Evolutionary conservation across 2,888 invertebrate species (phyloP), one percentile per base, ranked within the genome.

Genomic region (Temnothorax ravouxi): DNA sequence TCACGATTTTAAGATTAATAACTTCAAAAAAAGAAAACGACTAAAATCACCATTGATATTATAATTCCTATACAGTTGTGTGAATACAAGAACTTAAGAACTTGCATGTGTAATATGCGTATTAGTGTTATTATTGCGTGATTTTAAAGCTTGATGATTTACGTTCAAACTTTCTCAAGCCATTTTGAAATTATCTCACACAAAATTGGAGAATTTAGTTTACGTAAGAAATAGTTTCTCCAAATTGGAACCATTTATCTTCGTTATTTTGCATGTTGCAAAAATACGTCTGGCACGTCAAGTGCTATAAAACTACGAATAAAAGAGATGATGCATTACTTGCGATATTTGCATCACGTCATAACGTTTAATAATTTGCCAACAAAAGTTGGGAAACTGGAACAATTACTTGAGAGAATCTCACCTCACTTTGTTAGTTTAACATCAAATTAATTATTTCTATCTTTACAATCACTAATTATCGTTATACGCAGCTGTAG

Each of bases 221-320:
- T 90, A 67, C 81, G 75, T 80, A 90, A 90, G 64, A 9, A n/a
- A 38, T 84, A 85, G 87, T 89, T 89, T 89, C 87, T 66, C 83
- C 67, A 87, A 88, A 89, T 85, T 87, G 85, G 75, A 75, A 75
- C 83, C 72, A 66, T 84, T 85, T 62, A 41, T 80, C 72, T 50
- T 61, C 61, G 44, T 72, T 71, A 76, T 75, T 87, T 89, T 80
- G 62, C 81, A 62, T 83, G 54, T 56, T 79, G 52, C 50, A 52
- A 41, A 67, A 75, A 76, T 74, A 66, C 4, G 11, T n/a, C 6
- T 38, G 64, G 21, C 41, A 41, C 54, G 34, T 59, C 18, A 29
- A 29, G 13, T 38, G 61, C 29, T 9, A 62, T 3, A 52, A 52
- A 52, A 76, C 8, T 18, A 15, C 9, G 13, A 50, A 41, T 66